Percentiles rank a stretch among this genome's conserved stretches.
phyloP scores from a whole-genome alignment of 2,888 invertebrate species.

The Clunio marinus region DNA sequence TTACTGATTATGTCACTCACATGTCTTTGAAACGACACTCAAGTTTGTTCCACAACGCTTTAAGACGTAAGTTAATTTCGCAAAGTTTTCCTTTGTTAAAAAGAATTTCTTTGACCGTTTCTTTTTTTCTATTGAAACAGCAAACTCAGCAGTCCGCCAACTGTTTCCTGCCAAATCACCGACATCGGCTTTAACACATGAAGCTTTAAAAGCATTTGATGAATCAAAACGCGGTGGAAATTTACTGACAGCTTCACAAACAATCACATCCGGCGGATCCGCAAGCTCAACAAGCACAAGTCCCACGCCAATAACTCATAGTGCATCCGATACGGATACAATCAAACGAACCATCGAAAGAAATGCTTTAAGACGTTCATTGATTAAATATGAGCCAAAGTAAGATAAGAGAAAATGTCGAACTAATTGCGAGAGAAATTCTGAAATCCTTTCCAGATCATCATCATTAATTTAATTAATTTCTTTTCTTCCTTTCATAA shows the following conservation, averaged over 20 bases:
- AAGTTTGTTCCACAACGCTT: constrained; percentile 50
- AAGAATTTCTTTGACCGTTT: background rate
- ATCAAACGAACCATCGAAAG: constrained; percentile 75
- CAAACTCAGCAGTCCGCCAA: constrained; percentile 80
- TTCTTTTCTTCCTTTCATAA: background rate
- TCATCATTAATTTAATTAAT: too few relatives aligned
- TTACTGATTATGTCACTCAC: constrained; percentile 45
- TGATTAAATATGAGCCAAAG: constrained; percentile 64
- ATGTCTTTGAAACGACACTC: constrained; percentile 51
- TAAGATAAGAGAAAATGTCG: too few relatives aligned
- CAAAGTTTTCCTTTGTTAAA: background rate
- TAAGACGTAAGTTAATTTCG: constrained; percentile 44
- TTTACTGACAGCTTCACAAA: constrained; percentile 40
- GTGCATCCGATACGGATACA: constrained; percentile 57
- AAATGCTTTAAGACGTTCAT: constrained; percentile 73
- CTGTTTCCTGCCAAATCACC: constrained; percentile 72
- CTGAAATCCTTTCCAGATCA: background rate
- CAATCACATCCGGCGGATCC: constrained; percentile 31
- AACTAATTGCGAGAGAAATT: constrained; percentile 4
- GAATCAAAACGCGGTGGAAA: constrained; percentile 57
- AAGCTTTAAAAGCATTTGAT: constrained; percentile 68
- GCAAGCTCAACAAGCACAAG: constrained; percentile 47
- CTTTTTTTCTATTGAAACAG: too few relatives aligned
- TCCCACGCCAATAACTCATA: constrained; percentile 47
- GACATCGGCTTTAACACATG: constrained; percentile 65